These are phyloP conservation scores for Enteromius trimaculatus DNA, from an alignment of 2,797 vertebrate species.

Conservation along the genomic window DNA sequence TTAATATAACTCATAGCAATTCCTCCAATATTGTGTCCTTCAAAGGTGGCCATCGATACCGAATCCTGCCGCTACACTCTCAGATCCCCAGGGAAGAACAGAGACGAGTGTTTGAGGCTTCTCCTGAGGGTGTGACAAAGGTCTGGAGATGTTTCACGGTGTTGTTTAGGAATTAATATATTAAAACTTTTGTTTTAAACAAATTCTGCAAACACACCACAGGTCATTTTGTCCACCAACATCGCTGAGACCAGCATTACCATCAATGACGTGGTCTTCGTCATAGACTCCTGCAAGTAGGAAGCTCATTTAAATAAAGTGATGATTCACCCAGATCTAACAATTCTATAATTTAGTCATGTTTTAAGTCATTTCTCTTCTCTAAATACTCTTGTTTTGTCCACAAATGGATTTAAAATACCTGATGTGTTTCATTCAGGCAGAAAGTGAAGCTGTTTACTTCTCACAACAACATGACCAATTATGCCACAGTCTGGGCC, in stretches of 20 bases:
- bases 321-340: not conserved
- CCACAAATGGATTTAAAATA: not conserved
- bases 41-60: slow-evolving; percentile 83
- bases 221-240: slow-evolving; percentile 97
- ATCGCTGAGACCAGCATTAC: slow-evolving; percentile 97
- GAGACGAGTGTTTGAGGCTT: slow-evolving; percentile 89
- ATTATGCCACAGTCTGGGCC: slow-evolving; percentile 97
- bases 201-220: slow-evolving; percentile 21
- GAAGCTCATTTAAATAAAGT: slow-evolving; percentile 59
- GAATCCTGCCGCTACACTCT: slow-evolving; percentile 91
- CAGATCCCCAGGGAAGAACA: slow-evolving; percentile 96
- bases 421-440: slow-evolving; percentile 68
- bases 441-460: slow-evolving; percentile 98
- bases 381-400: not conserved
- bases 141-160: slow-evolving; percentile 65
- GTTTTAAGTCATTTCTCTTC: not conserved
- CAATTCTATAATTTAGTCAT: not conserved
- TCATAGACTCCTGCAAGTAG: slow-evolving; percentile 98
- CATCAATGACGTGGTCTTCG: slow-evolving; percentile 96
- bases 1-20: not conserved
- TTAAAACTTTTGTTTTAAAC: not conserved
- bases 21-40: slow-evolving; percentile 32
- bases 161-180: not conserved
- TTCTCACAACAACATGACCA: slow-evolving; percentile 98
- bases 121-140: slow-evolving; percentile 86